These are phyloP conservation scores for Syngnathus floridae DNA, from an alignment of 2,113 vertebrate genomes.

Conservation along the genomic window DNA sequence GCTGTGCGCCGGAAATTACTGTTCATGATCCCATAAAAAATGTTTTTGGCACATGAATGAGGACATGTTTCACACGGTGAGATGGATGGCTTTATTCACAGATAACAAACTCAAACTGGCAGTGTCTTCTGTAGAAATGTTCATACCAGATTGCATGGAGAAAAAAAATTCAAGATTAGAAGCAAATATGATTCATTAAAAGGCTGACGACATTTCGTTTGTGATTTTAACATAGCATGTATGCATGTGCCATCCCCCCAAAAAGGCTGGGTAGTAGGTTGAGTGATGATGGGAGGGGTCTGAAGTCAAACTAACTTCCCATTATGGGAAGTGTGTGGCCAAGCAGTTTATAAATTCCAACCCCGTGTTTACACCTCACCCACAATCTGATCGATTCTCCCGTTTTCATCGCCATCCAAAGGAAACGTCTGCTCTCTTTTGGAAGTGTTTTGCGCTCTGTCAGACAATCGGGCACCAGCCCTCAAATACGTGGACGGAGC, in stretches of 20 bases:
- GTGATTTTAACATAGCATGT: background rate
- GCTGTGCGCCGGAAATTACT: constrained; percentile 36
- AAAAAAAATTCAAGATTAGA: background rate
- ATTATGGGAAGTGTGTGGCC: constrained; percentile 37
- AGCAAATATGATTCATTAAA: background rate
- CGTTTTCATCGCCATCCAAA: constrained; percentile 19
- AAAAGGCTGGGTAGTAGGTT: background rate
- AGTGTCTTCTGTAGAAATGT: background rate
- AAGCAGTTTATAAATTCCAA: constrained; percentile 50
- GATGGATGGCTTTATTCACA: constrained; percentile 1
- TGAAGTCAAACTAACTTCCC: constrained; percentile 20
- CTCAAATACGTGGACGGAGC: constrained; percentile 12
- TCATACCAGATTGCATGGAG: background rate
- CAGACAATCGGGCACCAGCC: constrained; percentile 3
- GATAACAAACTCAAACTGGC: background rate
- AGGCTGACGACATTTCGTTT: background rate
- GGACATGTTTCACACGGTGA: background rate
- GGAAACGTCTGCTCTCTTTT: constrained; percentile 30
- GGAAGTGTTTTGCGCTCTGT: constrained; percentile 4
- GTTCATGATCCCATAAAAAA: constrained; percentile 54
- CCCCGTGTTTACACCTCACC: constrained; percentile 27
- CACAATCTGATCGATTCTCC: constrained; percentile 31
- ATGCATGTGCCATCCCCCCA: background rate
- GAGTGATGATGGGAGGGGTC: constrained; percentile 26
- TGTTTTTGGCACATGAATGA: constrained; percentile 26